Conservation (phyloP, 2,888 invertebrate species). For the Sarcophaga subvicina region DNA sequence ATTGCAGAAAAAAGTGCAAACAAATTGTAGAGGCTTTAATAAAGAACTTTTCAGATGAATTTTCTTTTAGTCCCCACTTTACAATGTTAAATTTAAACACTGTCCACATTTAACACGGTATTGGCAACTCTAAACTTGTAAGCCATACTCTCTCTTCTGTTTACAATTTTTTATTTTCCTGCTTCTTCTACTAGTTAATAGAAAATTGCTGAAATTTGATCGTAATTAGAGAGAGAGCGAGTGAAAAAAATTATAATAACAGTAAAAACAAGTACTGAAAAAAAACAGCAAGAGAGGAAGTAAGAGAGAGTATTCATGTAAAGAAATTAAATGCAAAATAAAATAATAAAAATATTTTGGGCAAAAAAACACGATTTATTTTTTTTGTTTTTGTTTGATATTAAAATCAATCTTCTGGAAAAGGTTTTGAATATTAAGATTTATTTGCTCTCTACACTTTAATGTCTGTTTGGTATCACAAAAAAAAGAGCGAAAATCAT, state of each 20-base stretch:
- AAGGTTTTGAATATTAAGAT: too few relatives aligned
- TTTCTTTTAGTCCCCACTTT: too few relatives aligned
- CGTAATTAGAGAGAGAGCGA: neutral
- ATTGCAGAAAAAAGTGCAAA: too few relatives aligned
- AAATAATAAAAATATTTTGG: neutral
- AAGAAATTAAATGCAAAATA: neutral
- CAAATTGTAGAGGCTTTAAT: too few relatives aligned
- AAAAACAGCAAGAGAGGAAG: too few relatives aligned
- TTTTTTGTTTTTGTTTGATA: neutral
- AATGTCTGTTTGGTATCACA: too few relatives aligned
- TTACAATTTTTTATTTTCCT: neutral
- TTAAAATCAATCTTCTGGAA: neutral
- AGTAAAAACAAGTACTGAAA: neutral
- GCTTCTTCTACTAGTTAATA: neutral
- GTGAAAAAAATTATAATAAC: neutral
- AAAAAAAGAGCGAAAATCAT: slow-evolving; percentile 36
- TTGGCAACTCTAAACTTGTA: neutral
- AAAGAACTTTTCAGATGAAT: too few relatives aligned
- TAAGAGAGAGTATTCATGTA: neutral
- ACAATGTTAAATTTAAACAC: too few relatives aligned
- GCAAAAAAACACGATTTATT: too few relatives aligned
- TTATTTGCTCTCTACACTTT: too few relatives aligned
- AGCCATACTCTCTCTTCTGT: neutral
- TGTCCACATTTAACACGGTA: too few relatives aligned
- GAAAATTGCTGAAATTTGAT: neutral